Evolutionary conservation across 37 sponge, comb jelly and placozoan genomes (phyloP), one percentile per base, ranked within the genome.

Genomic region (Theonella swinhoei): DNA sequence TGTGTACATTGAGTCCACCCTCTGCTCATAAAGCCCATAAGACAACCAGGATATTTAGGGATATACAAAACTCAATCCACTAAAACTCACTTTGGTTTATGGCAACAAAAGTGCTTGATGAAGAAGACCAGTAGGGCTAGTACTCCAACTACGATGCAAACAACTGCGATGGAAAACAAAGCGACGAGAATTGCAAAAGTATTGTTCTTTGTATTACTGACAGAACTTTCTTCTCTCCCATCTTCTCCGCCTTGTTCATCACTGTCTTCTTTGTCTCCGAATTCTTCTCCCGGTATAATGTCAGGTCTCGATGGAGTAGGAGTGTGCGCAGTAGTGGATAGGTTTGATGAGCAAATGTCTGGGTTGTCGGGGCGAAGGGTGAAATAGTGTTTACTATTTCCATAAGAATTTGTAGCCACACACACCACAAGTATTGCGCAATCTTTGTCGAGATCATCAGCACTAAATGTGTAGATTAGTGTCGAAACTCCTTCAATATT

Each of bases 391-490:
- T 59, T 19, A 59, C 77, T 60, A 1, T 59, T 25, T 0, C 77
- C 77, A 24, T 58, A 76, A 3, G 63, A 8, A 29, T 76, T 76
- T 1, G 28, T 33, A 8, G 77, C 77, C 60, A 58, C n/a, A 30
- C 77, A 76, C 33, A 59, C 2, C 22, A 42, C 31, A 29, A 29
- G 14, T 14, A 76, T 61, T 28, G 20, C 30, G 34, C 69, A 68
- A 4, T 68, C 69, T 30, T 1, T 20, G 34, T 29, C 34, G 19
- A 68, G 20, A 33, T 68, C 33, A 20, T 28, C 30, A 20, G 20
- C 20, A 3, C 5, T 20, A 31, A 68, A 4, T 33, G 33, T 25
- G 7, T 14, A 22, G 36, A 71, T 17, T n/a, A 22, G 25, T 37
- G 39, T 22, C 4, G 39, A 39, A 8, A 33, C 35, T 33, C 72